phyloP scores from a whole-genome alignment of 2,888 invertebrate species.

The Mythimna pallens region DNA sequence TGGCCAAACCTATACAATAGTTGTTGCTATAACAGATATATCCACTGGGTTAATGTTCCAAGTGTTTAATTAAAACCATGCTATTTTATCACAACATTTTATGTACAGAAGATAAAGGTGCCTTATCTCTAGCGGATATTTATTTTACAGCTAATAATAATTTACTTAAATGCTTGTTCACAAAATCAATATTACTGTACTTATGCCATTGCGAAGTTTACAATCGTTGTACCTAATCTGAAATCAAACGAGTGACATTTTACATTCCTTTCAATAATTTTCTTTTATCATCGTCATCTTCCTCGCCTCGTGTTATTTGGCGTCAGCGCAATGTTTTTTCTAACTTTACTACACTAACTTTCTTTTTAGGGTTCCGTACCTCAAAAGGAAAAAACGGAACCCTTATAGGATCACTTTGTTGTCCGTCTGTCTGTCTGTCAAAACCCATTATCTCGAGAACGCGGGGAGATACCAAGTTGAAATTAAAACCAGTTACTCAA shows the following conservation, averaged over 20 bases:
- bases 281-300: too few relatives aligned
- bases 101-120: constrained; percentile 12
- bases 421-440: too few relatives aligned
- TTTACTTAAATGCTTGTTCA: not conserved
- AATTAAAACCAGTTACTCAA: too few relatives aligned
- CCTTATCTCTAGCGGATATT: constrained; percentile 7
- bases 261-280: too few relatives aligned
- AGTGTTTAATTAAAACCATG: constrained; percentile 17
- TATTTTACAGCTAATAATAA: not conserved
- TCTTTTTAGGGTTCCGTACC: too few relatives aligned
- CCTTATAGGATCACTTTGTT: too few relatives aligned
- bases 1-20: not conserved
- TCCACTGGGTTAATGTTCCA: not conserved
- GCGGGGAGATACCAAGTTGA: too few relatives aligned
- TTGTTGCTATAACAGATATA: not conserved
- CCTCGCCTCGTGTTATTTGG: too few relatives aligned
- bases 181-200: not conserved
- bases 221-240: not conserved
- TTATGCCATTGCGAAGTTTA: not conserved
- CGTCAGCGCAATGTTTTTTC: too few relatives aligned
- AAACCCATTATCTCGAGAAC: too few relatives aligned
- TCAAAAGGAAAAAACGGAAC: too few relatives aligned
- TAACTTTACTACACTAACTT: too few relatives aligned
- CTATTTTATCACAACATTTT: constrained; percentile 6
- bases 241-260: not conserved